Evolutionary conservation across 2,888 invertebrate genomes (phyloP), one percentile per base, ranked within the genome.

Genomic region (Melieria omissa): DNA sequence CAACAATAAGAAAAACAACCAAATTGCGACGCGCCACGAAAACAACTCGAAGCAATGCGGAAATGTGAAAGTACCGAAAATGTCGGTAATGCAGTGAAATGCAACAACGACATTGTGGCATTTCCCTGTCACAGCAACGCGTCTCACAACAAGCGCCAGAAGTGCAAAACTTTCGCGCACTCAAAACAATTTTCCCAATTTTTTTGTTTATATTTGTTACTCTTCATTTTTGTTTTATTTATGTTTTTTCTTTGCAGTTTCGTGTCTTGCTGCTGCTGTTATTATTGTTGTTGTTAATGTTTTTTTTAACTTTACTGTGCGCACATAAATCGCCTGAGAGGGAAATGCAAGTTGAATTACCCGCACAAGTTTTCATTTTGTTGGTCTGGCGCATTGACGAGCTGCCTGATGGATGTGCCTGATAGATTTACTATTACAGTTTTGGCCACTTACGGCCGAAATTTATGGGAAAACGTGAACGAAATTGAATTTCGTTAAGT

Each of bases 21-120:
- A 68, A 68, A 68, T 16, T 52, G 46, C 55, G n/a, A n/a, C 62
- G 12, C 5, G 52, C 45, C 44, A 49, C 49, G 14, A 52, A 52
- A 69, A 63, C 55, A 69, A 61, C 66, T 65, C 62, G 62, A 73
- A 62, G 62, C 68, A 73, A 71, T 73, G 68, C 71, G 71, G 73
- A 71, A 69, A 71, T 68, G 73, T 58, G 60, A 63, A 54, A 65
- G 66, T 68, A 49, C 49, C 62, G 47, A 49, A 47, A 54, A 69
- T 64, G 58, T 61, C 65, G 58, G 49, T 55, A 63, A 55, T 63
- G 62, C 70, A 49, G n/a, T 62, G 68, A 58, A 29, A 58, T 5
- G 42, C 6, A 29, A 57, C 45, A 10, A 42, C 49, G 42, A 60
- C 41, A 42, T 7, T 9, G n/a, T 41, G 49, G 5, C 8, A 16